phyloP scores from a whole-genome alignment of 1,140 invertebrate genomes.

The Cryptotermes secundus region DNA sequence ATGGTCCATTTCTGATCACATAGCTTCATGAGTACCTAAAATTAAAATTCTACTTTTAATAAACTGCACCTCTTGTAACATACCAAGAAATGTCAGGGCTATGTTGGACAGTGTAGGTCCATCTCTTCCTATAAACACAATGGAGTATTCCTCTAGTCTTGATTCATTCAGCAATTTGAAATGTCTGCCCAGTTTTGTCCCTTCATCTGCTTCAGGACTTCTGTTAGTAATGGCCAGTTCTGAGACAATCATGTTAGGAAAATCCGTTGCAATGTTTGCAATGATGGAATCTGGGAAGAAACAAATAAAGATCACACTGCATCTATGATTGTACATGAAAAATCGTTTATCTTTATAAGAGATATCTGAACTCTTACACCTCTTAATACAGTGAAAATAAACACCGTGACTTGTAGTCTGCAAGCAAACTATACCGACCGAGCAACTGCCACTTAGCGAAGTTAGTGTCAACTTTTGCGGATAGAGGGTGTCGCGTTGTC shows the following conservation, averaged over 20 bases:
- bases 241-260: constrained; percentile 28
- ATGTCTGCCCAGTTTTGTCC: constrained; percentile 45
- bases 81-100: constrained; percentile 50
- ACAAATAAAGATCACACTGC: constrained; percentile 21
- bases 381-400: too few relatives aligned
- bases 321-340: too few relatives aligned
- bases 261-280: not conserved
- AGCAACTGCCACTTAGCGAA: too few relatives aligned
- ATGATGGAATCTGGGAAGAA: constrained; percentile 29
- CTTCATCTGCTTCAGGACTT: not conserved
- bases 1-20: too few relatives aligned
- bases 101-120: constrained; percentile 53
- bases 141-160: constrained; percentile 48
- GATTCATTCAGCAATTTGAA: constrained; percentile 43
- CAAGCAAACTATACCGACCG: too few relatives aligned
- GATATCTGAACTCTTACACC: too few relatives aligned
- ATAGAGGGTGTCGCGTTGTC: too few relatives aligned
- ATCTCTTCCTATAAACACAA: constrained; percentile 58
- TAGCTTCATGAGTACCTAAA: too few relatives aligned
- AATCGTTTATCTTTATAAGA: too few relatives aligned
- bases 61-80: constrained; percentile 8
- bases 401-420: too few relatives aligned
- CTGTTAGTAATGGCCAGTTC: not conserved
- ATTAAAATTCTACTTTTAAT: too few relatives aligned
- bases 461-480: too few relatives aligned